Base-by-base conservation (phyloP, 2,888 invertebrate genomes). In the Herminia tarsipennalis region DNA sequence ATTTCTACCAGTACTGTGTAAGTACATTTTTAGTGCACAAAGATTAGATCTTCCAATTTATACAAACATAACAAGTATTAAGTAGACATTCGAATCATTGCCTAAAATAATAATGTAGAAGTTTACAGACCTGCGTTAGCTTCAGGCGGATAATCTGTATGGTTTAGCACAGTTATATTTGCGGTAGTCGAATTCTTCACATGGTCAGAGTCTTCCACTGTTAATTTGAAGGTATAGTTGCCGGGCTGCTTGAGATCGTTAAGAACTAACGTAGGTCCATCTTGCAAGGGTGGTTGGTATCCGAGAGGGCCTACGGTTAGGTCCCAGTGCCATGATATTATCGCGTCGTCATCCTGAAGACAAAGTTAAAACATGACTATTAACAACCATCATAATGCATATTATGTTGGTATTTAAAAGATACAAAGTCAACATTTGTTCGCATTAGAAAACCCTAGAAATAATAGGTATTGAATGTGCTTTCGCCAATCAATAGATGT, bases 61-160 rank as follows among this genome's bases (percentile, higher is more conserved):
- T n/a, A n/a, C n/a, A n/a, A n/a, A n/a, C n/a, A n/a, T n/a, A n/a
- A n/a, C n/a, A n/a, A n/a, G n/a, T n/a, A n/a, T n/a, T n/a, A n/a
- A n/a, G n/a, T n/a, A n/a, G n/a, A n/a, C n/a, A n/a, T n/a, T n/a
- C n/a, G n/a, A n/a, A n/a, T n/a, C n/a, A n/a, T n/a, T n/a, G n/a
- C n/a, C n/a, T n/a, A n/a, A n/a, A n/a, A n/a, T n/a, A n/a, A n/a
- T n/a, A n/a, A n/a, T n/a, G n/a, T n/a, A n/a, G n/a, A 29, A 6
- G 5, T 2, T 14, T 3, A 35, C 34, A 53, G 75, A 93, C 94
- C 95, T 32, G 98, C 98, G 92, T 98, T 98, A 0, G 98, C 98
- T 79, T 97, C 97, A 0, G 98, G 98, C 0, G 98, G 98, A 87
- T 98, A 98, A 80, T 99, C 98, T 0, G 95, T 97, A 63, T 96